Evolutionary conservation across 1,140 invertebrate species (phyloP), one percentile per base, ranked within the genome.

Genomic region (Neodiprion virginianus): DNA sequence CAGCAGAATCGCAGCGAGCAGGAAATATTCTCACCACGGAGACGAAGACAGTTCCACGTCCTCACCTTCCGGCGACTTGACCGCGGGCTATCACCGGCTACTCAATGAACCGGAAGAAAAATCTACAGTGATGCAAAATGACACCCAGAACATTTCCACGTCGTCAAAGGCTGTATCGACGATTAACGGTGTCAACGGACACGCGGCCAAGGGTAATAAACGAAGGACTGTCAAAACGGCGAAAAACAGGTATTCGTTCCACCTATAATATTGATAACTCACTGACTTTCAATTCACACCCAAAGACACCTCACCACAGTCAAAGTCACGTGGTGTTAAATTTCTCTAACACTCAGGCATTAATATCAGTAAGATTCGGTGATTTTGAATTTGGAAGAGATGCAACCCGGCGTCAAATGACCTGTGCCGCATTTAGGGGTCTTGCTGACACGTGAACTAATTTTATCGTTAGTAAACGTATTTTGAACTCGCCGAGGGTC

Each of bases 181-280:
- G 28, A 40, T 40, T 40, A 61, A 61, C 53, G 28, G 3, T 67
- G 73, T 40, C 7, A 65, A 65, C 69, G 49, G 70, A 49, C 66
- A 28, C 28, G n/a, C 14, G 50, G 66, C 53, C 50, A 69, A 70
- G 12, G n/a, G 14, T 47, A 4, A 17, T 66, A 88, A 84, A 75
- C 83, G 80, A 50, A 80, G 87, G 17, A 76, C 84, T 8, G 53
- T 61, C 11, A 88, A 84, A 77, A 87, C 86, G 7, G 84, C 83
- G 11, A 88, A 79, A 75, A 89, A 88, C 77, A 87, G 85, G 88
- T 89, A 77, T 71, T 72, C 75, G 74, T 78, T 71, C 48, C 14
- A 50, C 23, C 48, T 70, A 69, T 28, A 47, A 71, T 49, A 61
- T 23, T 48, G 49, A 73, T 49, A 49, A 73, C 5, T 40, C 2